phyloP scores from a whole-genome alignment of 2,113 vertebrate species.

The Colistium nudipinnis region DNA sequence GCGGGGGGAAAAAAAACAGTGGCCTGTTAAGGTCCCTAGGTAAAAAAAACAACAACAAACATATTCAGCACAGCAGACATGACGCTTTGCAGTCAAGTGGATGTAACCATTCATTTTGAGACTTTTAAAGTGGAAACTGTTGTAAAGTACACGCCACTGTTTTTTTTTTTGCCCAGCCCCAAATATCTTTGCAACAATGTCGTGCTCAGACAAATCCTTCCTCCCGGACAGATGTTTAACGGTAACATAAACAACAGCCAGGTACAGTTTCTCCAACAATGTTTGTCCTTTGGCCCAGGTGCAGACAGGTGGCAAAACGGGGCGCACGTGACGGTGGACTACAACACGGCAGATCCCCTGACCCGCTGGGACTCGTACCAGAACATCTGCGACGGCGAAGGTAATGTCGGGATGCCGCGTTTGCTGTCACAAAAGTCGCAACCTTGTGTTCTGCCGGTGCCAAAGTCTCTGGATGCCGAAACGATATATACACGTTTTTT shows the following conservation, averaged over 20 bases:
- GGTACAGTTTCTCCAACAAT: constrained; percentile 2
- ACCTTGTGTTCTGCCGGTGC: background rate
- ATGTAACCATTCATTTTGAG: background rate
- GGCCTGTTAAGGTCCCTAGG: too few species aligned
- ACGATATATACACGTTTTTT: too few species aligned
- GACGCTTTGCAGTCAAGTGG: too few species aligned
- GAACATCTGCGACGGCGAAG: constrained; percentile 89
- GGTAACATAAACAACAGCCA: background rate
- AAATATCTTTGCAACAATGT: background rate
- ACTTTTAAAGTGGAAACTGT: too few species aligned
- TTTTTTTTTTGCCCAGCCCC: background rate
- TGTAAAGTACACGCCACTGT: too few species aligned
- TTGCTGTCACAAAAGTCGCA: constrained; percentile 27
- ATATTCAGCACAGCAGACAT: too few species aligned
- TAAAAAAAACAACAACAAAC: too few species aligned
- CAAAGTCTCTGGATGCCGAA: too few species aligned
- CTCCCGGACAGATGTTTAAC: background rate
- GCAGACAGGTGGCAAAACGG: constrained; percentile 87
- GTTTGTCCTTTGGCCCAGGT: constrained; percentile 70
- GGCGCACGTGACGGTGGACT: constrained; percentile 87
- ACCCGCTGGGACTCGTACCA: constrained; percentile 94
- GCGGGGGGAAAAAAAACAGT: too few species aligned
- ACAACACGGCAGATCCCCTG: constrained; percentile 88
- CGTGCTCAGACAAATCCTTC: background rate
- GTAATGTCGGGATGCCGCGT: constrained; percentile 70